Base-by-base conservation (phyloP, 1,140 invertebrate genomes). In the Acyrthosiphon pisum region DNA sequence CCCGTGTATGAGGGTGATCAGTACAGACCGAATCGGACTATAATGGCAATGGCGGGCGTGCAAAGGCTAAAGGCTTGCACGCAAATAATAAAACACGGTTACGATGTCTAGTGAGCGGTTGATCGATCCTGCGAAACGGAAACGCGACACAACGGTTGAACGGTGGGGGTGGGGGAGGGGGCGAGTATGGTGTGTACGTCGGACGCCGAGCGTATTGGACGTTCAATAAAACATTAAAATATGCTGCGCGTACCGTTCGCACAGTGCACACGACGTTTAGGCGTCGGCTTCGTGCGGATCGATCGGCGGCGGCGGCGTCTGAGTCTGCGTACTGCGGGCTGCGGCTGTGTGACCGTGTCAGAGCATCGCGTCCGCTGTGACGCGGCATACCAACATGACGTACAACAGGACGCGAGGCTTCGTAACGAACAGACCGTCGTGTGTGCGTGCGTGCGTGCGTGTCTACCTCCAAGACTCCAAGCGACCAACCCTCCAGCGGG, bases 361-460 rank as follows among this genome's bases (percentile, higher is more conserved):
- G 41, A 2, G 41, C 48, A 1, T 0, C 18, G 60, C n/a, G 60
- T 76, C 30, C 30, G n/a, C 60, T n/a, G 41, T 84, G 83, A 84
- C 83, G 83, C 83, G 41, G 41, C 83, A 41, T 84, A 84, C 83
- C 83, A 84, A 84, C 83, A 26, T 84, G 41, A 84, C 83, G 37
- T n/a, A 76, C 14, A 60, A 30, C 46, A 53, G 50, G 60, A 76
- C 14, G 60, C 60, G 60, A 76, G 23, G 41, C 22, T 18, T 23
- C 81, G 22, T 83, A 4, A n/a, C 60, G 14, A 76, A 76, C 60
- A 35, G 20, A 9, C 7, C 35, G 18, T 37, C 3, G 81, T 23
- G 8, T 35, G 22, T 9, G 35, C 76, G 76, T 37, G 81, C 81
- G 35, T 37, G 76, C 76, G 35, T 37, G 35, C 22, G 37, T 41